A percentile compares a stretch with the other conserved stretches of the same genome.
Conservation (phyloP, 2,797 vertebrate genomes). For the Sphenopsis melanotis region DNA sequence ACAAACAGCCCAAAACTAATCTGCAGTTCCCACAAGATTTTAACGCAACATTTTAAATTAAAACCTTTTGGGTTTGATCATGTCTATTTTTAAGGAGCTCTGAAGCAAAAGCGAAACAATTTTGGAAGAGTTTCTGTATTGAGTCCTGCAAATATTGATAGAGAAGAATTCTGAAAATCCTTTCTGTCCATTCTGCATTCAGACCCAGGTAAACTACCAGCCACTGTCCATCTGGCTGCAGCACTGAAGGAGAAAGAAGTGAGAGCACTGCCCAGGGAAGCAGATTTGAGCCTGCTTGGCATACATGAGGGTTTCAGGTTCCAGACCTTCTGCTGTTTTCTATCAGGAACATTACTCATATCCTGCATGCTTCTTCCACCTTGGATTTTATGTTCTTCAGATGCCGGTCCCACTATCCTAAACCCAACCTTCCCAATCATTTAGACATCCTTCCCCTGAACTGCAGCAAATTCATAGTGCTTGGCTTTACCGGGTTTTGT, state of each 20-base stretch:
- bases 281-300: background rate
- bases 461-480: background rate
- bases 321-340: conserved; percentile 10
- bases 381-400: background rate
- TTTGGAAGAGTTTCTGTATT: background rate
- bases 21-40: background rate
- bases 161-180: background rate
- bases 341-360: background rate
- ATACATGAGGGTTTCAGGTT: background rate
- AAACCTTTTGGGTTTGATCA: background rate
- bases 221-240: background rate
- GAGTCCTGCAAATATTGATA: background rate
- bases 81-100: background rate
- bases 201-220: background rate
- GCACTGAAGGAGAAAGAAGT: background rate
- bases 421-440: background rate
- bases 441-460: background rate
- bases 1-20: background rate
- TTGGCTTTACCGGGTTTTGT: background rate
- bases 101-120: background rate
- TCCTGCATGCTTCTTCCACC: background rate
- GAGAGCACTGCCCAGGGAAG: background rate
- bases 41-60: background rate
- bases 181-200: background rate
- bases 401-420: background rate